Conservation (phyloP, 1,140 invertebrate species). For the Rhyacophila brunnea region DNA sequence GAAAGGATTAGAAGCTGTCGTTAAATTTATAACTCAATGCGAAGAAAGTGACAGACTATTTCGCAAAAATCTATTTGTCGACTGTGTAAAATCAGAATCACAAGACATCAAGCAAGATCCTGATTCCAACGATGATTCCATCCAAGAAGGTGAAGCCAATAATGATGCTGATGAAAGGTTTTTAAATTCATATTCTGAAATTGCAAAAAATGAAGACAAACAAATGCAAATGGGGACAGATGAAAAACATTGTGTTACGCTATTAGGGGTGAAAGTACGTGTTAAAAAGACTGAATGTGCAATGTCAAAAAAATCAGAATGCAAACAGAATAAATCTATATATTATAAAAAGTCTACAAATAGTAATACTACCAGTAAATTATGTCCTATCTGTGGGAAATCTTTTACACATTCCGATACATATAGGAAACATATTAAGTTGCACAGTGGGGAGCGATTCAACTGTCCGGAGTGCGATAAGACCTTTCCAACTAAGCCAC, state of each 20-base stretch:
- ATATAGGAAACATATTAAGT: not conserved
- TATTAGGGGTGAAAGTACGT: too few relatives aligned
- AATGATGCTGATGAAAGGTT: not conserved
- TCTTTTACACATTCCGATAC: not conserved
- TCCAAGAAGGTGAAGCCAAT: not conserved
- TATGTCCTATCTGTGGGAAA: slow-evolving; percentile 4
- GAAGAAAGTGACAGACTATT: slow-evolving; percentile 20
- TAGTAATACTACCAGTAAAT: not conserved
- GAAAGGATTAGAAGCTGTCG: not conserved
- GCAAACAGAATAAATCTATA: not conserved
- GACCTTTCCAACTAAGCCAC: not conserved
- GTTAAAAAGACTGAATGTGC: too few relatives aligned
- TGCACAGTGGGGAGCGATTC: not conserved
- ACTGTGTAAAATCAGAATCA: not conserved
- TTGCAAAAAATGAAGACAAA: not conserved
- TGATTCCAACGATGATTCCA: not conserved
- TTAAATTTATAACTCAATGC: slow-evolving; percentile 15
- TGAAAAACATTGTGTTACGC: not conserved
- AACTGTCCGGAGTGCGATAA: not conserved
- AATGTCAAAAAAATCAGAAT: not conserved
- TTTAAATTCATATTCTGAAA: not conserved
- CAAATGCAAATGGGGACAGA: not conserved
- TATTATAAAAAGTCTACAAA: not conserved
- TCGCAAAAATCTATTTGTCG: not conserved
- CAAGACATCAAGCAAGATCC: not conserved